Conservation (phyloP, 2,888 invertebrate genomes). For the Phyllotreta cruciferae region DNA sequence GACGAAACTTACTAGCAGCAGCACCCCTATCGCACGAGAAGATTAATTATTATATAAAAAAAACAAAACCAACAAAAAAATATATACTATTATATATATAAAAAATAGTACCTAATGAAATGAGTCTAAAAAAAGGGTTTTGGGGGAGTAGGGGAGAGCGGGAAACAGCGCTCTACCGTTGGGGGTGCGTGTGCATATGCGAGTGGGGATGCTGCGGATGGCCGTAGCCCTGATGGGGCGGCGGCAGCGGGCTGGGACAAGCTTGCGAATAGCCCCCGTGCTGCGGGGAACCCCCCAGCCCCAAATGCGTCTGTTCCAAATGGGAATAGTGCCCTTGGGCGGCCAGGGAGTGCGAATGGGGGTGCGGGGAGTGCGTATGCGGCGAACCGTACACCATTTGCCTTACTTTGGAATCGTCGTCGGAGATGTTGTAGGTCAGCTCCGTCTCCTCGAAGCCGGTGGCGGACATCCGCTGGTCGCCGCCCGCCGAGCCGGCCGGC, state of each 20-base stretch:
- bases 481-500: slow-evolving; percentile 68
- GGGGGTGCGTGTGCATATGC: slow-evolving; percentile 77
- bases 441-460: slow-evolving; percentile 99
- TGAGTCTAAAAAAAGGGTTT: too few species aligned
- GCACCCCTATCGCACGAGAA: too few species aligned
- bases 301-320: slow-evolving; percentile 58
- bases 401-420: slow-evolving; percentile 97
- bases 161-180: slow-evolving; percentile 66
- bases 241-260: slow-evolving; percentile 78
- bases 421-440: slow-evolving; percentile 94
- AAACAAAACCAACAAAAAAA: too few species aligned
- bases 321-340: slow-evolving; percentile 58
- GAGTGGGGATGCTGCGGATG: slow-evolving; percentile 77
- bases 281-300: slow-evolving; percentile 59
- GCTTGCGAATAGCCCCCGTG: slow-evolving; percentile 69
- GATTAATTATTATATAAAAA: too few species aligned
- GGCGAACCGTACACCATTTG: slow-evolving; percentile 87
- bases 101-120: too few species aligned
- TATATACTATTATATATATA: too few species aligned
- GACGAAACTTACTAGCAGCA: too few species aligned
- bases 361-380: slow-evolving; percentile 69
- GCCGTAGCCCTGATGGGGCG: slow-evolving; percentile 64
- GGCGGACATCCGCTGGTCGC: slow-evolving; percentile 96
- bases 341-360: slow-evolving; percentile 68
- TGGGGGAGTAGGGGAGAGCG: too few species aligned